Base-by-base conservation (phyloP, 2,888 invertebrate species). In the Lutraria lutraria region DNA sequence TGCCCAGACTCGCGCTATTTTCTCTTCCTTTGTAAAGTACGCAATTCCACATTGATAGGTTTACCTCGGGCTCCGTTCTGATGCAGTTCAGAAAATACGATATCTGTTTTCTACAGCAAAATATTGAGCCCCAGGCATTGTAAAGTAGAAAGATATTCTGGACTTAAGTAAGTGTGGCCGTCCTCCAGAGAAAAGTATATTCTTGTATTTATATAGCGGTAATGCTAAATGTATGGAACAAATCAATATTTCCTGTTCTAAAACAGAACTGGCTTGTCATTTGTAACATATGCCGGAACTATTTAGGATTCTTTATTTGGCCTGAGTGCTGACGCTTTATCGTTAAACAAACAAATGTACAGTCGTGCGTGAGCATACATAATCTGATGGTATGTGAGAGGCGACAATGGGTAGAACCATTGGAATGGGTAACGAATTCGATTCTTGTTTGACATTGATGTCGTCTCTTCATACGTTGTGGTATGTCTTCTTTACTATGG, bases 271-370 rank as follows among this genome's bases (percentile, higher is more conserved):
- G 72, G 31, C 72, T 31, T 83, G 82, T 82, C 79, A 29, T n/a
- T 43, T 85, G 53, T 53, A 68, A 81, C 63, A 85, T 85, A 72
- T 72, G 81, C 80, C 60, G 25, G 34, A 87, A 79, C 87, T 25
- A 53, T 63, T 52, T 21, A 34, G 60, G 25, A 56, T 34, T 31
- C 82, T 63, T 63, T 83, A 68, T 83, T 21, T 52, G 21, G 52
- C 19, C 13, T 43, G 52, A 15, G 25, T 52, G 31, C 25, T 15
- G 83, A 68, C 83, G 25, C 19, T 52, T 83, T 68, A 72, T 68
- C 25, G 52, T 83, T 63, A 21, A 31, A 68, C 34, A 34, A 34
- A 76, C 15, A 31, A 31, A 19, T 31, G 76, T 34, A 16, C 31
- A 6, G 19, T 43, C 43, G 8, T 43, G 43, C 8, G 8, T 43